Conservation (phyloP, 1,140 invertebrate genomes). For the Colletes latitarsis region DNA sequence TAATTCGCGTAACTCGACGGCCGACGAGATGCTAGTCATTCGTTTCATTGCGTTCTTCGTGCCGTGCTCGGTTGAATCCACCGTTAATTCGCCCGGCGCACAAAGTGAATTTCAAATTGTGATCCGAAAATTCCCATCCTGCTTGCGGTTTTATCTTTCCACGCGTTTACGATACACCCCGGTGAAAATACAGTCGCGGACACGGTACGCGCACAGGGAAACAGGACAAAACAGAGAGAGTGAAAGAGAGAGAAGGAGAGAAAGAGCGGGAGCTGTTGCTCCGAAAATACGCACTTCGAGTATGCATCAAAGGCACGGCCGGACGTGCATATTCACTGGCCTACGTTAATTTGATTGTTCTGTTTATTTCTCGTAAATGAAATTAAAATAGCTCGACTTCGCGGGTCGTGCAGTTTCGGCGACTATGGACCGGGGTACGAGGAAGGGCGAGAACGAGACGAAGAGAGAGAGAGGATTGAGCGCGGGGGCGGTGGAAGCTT, state of each 20-base stretch:
- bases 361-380: slow-evolving; percentile 61
- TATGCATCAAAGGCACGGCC: slow-evolving; percentile 45
- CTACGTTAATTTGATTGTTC: slow-evolving; percentile 63
- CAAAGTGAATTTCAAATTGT: slow-evolving; percentile 42
- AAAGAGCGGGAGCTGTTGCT: slow-evolving; percentile 16
- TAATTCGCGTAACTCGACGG: background rate
- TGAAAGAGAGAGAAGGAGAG: background rate
- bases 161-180: slow-evolving; percentile 18
- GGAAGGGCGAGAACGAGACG: background rate
- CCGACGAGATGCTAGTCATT: background rate
- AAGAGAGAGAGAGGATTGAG: slow-evolving; percentile 8
- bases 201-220: background rate
- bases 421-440: slow-evolving; percentile 2
- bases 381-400: slow-evolving; percentile 62
- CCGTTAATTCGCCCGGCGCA: slow-evolving; percentile 41
- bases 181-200: slow-evolving; percentile 34
- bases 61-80: slow-evolving; percentile 15
- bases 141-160: slow-evolving; percentile 39
- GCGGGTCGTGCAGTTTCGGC: slow-evolving; percentile 18
- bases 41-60: slow-evolving; percentile 14
- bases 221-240: background rate
- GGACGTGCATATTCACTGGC: slow-evolving; percentile 35
- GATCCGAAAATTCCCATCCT: slow-evolving; percentile 20
- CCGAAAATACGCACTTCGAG: slow-evolving; percentile 52
- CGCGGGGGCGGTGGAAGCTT: slow-evolving; percentile 47